Evolutionary conservation across 1,140 invertebrate genomes (phyloP).

Genomic region (Drosophila watanabei): DNA sequence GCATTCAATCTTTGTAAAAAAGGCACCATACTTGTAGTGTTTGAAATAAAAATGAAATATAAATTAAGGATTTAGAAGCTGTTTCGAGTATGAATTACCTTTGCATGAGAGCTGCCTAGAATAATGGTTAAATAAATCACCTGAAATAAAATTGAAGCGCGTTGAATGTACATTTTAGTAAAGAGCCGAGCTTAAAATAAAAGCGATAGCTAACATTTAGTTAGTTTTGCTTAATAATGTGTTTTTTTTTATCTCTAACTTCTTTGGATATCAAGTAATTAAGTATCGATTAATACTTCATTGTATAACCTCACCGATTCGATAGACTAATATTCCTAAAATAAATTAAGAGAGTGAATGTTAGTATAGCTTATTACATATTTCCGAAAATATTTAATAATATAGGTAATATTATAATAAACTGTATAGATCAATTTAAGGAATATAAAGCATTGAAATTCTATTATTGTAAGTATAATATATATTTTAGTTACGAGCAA

Average conservation of each 20-base stretch:
- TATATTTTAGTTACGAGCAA: background rate
- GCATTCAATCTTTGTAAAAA: slow-evolving; percentile 21
- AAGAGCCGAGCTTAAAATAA: background rate
- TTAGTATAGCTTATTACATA: background rate
- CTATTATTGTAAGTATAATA: background rate
- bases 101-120: background rate
- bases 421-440: too few species aligned
- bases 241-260: background rate
- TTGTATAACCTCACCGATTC: background rate
- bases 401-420: background rate
- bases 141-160: background rate
- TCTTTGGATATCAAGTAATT: background rate
- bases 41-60: background rate
- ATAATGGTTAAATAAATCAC: background rate
- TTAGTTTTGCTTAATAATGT: background rate
- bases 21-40: background rate
- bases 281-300: background rate
- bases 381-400: too few species aligned
- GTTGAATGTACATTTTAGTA: background rate
- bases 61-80: background rate
- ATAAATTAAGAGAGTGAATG: background rate
- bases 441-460: too few species aligned
- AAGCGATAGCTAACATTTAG: background rate
- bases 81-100: background rate
- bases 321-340: background rate